phyloP scores from a whole-genome alignment of 2,113 vertebrate genomes.

The Semnopithecus entellus region DNA sequence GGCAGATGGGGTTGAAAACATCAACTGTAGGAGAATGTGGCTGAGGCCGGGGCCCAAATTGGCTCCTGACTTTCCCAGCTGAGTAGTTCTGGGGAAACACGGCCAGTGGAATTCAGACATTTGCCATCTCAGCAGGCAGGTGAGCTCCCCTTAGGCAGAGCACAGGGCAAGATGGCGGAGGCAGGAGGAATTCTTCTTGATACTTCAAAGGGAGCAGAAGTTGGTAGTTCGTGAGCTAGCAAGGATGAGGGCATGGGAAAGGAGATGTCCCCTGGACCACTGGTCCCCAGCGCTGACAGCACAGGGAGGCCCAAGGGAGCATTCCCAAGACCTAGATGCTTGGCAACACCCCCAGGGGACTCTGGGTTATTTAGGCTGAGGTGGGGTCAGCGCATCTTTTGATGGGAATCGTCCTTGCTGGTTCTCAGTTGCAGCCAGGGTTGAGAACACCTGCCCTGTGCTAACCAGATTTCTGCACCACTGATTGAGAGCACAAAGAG shows the following conservation, averaged over 20 bases:
- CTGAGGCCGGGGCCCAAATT: too few relatives aligned
- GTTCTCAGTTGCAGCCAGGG: not conserved
- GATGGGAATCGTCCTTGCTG: not conserved
- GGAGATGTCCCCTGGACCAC: not conserved
- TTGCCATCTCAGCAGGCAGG: rapidly evolving
- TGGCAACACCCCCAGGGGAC: not conserved
- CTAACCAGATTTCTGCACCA: not conserved
- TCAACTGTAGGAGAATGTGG: not conserved
- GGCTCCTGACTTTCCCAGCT: not conserved
- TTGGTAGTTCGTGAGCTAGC: not conserved
- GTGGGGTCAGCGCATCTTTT: rapidly evolving
- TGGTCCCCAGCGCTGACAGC: not conserved
- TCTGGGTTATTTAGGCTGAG: not conserved
- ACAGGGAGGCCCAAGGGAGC: not conserved
- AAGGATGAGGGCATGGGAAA: too few relatives aligned
- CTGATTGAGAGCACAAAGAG: not conserved
- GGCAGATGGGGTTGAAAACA: not conserved
- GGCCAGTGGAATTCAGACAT: not conserved
- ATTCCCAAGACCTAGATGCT: not conserved
- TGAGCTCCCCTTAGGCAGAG: not conserved
- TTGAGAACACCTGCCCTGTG: rapidly evolving
- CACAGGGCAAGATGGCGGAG: rapidly evolving
- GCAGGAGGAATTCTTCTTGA: not conserved
- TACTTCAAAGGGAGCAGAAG: not conserved
- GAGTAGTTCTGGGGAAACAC: not conserved